phyloP scores from a whole-genome alignment of 2,797 vertebrate species.

The Carapus acus region DNA sequence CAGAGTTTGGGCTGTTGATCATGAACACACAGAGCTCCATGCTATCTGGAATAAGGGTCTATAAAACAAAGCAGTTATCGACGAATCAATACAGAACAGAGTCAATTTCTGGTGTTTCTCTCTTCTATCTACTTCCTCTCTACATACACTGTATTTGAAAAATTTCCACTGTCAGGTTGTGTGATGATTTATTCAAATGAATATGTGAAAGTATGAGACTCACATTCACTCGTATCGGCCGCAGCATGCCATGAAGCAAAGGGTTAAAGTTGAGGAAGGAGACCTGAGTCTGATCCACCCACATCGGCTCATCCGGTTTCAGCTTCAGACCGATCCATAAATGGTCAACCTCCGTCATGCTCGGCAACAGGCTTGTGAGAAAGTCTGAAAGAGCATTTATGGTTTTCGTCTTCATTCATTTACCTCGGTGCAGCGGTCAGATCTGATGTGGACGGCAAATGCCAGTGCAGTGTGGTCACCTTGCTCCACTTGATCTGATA shows the following conservation, averaged over 20 bases:
- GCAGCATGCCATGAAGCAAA: conserved; percentile 76
- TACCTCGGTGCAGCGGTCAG: not conserved
- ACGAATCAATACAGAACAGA: not conserved
- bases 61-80: conserved; percentile 18
- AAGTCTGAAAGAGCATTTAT: conserved; percentile 74
- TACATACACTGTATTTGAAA: no score
- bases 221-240: conserved; percentile 71
- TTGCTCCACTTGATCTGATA: conserved; percentile 87
- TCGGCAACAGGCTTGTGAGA: conserved; percentile 79
- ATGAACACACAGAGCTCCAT: conserved; percentile 79
- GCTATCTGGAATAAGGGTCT: conserved; percentile 72
- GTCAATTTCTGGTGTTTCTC: no score
- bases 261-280: conserved; percentile 83
- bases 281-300: conserved; percentile 75
- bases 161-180: not conserved
- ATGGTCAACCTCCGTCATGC: conserved; percentile 43
- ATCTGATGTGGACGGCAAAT: no score
- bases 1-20: conserved; percentile 77
- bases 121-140: no score
- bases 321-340: conserved; percentile 89
- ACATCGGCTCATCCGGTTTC: conserved; percentile 57
- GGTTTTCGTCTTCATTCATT: not conserved
- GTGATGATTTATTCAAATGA: not conserved
- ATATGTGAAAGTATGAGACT: conserved; percentile 52
- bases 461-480: conserved; percentile 65